Percentiles rank a stretch among this genome's conserved stretches.
These are phyloP conservation scores for Agrilus planipennis DNA, from an alignment of 1,140 invertebrate genomes.

Conservation along the genomic window DNA sequence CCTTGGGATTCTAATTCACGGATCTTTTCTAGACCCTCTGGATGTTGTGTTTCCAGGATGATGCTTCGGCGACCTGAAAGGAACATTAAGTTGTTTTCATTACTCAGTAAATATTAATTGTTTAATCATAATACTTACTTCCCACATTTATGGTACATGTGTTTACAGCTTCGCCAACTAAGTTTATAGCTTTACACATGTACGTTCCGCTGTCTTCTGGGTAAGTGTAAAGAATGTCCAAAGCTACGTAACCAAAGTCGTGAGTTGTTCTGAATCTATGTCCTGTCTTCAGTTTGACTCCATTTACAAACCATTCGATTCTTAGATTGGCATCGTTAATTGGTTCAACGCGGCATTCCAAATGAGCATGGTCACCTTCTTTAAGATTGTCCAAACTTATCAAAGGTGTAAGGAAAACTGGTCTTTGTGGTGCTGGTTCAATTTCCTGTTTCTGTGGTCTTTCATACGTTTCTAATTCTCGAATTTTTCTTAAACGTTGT, in stretches of 20 bases:
- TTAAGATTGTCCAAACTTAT: constrained; percentile 74
- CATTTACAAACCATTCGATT: constrained; percentile 94
- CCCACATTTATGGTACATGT: constrained; percentile 76
- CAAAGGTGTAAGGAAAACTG: constrained; percentile 76
- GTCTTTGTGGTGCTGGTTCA: constrained; percentile 65
- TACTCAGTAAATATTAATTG: too few relatives aligned
- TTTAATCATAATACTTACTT: too few relatives aligned
- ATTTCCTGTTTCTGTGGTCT: constrained; percentile 62
- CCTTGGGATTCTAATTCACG: constrained; percentile 76
- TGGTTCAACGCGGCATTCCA: constrained; percentile 91
- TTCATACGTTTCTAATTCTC: constrained; percentile 73
- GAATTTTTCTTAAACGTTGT: constrained; percentile 77
- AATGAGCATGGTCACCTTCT: constrained; percentile 85
- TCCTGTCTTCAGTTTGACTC: constrained; percentile 63
- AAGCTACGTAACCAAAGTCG: constrained; percentile 91
- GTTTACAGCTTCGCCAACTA: constrained; percentile 83
- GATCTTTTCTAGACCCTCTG: constrained; percentile 85
- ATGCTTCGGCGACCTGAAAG: constrained; percentile 71
- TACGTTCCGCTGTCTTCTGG: constrained; percentile 90
- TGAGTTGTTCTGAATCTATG: constrained; percentile 83
- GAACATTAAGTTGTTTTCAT: too few relatives aligned
- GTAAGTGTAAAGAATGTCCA: constrained; percentile 89
- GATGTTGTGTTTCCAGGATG: constrained; percentile 84
- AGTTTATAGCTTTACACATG: constrained; percentile 87
- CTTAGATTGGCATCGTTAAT: constrained; percentile 89